Evolutionary conservation across 1,140 invertebrate species (phyloP).

Genomic region (Drosophila mayri): DNA sequence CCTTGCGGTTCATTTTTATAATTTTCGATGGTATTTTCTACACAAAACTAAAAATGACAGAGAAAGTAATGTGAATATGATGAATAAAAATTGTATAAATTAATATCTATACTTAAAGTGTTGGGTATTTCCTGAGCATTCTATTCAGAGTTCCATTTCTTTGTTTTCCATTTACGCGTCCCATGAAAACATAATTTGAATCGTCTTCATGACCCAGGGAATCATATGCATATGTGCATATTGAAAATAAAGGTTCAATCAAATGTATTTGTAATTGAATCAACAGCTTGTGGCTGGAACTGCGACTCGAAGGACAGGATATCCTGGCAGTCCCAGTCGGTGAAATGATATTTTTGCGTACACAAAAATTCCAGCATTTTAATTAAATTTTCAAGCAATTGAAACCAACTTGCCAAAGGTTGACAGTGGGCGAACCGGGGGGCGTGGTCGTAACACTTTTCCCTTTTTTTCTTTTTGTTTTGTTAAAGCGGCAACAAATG

Average conservation of each 20-base stretch:
- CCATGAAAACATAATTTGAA: not conserved
- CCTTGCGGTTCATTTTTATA: not conserved
- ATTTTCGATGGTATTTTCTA: not conserved
- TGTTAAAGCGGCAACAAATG: constrained; percentile 51
- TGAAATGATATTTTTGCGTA: constrained; percentile 19
- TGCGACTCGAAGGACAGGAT: constrained; percentile 6
- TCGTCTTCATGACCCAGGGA: not conserved
- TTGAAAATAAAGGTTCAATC: constrained; percentile 45
- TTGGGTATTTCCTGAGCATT: not conserved
- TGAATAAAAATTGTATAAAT: not conserved
- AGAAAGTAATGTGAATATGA: not conserved
- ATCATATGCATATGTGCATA: not conserved
- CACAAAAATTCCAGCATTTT: constrained; percentile 72
- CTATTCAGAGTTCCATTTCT: too few species aligned
- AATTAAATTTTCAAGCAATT: constrained; percentile 80
- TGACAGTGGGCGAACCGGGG: constrained; percentile 32
- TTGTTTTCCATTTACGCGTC: too few species aligned
- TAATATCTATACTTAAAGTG: not conserved
- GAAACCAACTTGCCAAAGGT: constrained; percentile 63
- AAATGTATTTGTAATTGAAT: constrained; percentile 54
- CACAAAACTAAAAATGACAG: not conserved
- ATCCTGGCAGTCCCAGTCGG: constrained; percentile 1
- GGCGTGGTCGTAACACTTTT: constrained; percentile 41
- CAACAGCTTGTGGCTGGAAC: constrained; percentile 33
- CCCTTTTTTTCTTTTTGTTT: constrained; percentile 17